These are phyloP conservation scores for Zaprionus ornatus DNA, from an alignment of 1,140 invertebrate genomes.

Conservation along the genomic window DNA sequence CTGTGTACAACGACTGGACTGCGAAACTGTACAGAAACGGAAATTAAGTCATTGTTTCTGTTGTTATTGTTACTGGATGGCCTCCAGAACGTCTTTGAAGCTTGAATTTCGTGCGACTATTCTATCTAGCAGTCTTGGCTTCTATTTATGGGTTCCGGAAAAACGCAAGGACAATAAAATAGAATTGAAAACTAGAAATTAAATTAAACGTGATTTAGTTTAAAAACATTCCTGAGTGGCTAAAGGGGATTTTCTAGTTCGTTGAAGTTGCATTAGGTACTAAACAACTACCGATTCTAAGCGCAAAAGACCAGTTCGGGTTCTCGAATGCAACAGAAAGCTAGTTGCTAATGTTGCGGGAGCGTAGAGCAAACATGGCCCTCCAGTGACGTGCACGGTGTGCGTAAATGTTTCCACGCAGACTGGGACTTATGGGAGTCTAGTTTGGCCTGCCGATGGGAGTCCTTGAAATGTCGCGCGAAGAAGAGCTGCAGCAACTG, in stretches of 20 bases:
- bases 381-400: slow-evolving; percentile 41
- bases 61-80: slow-evolving; percentile 19
- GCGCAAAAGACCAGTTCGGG: slow-evolving; percentile 24
- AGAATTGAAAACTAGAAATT: slow-evolving; percentile 72
- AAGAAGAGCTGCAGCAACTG: slow-evolving; percentile 50
- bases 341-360: slow-evolving; percentile 51
- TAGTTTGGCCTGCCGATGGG: slow-evolving; percentile 42
- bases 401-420: slow-evolving; percentile 6
- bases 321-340: slow-evolving; percentile 44
- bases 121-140: not conserved
- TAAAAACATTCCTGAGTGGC: slow-evolving; percentile 18
- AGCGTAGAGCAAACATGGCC: slow-evolving; percentile 56
- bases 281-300: not conserved
- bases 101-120: not conserved
- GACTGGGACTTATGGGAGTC: slow-evolving; percentile 31
- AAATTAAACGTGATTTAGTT: slow-evolving; percentile 56
- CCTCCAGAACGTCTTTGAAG: not conserved
- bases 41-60: slow-evolving; percentile 66
- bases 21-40: slow-evolving; percentile 27
- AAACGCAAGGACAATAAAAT: slow-evolving; percentile 61
- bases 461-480: slow-evolving; percentile 56
- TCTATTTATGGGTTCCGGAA: slow-evolving; percentile 66
- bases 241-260: not conserved
- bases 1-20: not conserved
- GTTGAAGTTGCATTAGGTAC: not conserved